Conservation (phyloP, 2,888 invertebrate species). For the Brachyopa scutellaris region DNA sequence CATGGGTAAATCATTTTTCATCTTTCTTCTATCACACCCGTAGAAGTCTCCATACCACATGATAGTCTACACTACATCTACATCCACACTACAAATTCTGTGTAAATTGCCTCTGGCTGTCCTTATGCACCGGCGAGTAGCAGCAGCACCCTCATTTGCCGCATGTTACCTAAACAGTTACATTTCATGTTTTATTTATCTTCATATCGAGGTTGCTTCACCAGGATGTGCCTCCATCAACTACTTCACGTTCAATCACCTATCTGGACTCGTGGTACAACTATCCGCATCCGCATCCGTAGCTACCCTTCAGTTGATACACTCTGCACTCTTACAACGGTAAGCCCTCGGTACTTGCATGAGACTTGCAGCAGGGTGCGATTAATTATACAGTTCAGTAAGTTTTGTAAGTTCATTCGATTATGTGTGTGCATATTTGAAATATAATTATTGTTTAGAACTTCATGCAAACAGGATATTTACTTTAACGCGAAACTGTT, state of each 20-base stretch:
- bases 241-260: too few relatives aligned
- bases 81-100: not conserved
- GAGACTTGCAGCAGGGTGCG: not conserved
- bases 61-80: not conserved
- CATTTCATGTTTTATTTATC: constrained; percentile 17
- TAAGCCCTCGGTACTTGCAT: not conserved
- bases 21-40: not conserved
- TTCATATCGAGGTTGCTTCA: constrained; percentile 15
- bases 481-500: too few relatives aligned
- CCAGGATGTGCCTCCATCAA: constrained; percentile 18
- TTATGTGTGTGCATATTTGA: not conserved
- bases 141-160: too few relatives aligned
- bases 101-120: constrained; percentile 3
- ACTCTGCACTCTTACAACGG: not conserved
- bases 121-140: too few relatives aligned
- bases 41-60: not conserved
- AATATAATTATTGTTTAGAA: not conserved
- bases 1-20: not conserved
- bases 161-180: not conserved
- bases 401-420: constrained; percentile 17
- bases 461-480: too few relatives aligned
- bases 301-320: not conserved
- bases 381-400: constrained; percentile 21
- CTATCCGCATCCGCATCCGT: too few relatives aligned
- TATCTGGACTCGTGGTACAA: too few relatives aligned